A percentile compares a stretch with the other conserved stretches of the same genome.
Evolutionary conservation across 2,113 vertebrate species (phyloP).

Genomic region (Cavia porcellus): DNA sequence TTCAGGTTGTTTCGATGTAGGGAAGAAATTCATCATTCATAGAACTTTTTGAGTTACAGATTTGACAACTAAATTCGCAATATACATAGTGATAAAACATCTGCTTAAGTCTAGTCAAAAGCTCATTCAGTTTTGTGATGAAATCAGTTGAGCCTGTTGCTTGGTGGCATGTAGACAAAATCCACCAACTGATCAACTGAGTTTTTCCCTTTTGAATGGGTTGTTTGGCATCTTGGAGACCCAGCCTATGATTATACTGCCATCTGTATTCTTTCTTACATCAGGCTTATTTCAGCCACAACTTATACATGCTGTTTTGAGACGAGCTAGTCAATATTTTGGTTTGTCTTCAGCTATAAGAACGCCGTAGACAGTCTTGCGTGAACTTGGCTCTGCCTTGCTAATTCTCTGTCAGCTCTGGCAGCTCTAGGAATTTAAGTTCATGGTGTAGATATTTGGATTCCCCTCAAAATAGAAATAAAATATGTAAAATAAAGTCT

Average conservation of each 20-base stretch:
- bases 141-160: constrained; percentile 70
- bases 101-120: constrained; percentile 68
- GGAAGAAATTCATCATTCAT: constrained; percentile 57
- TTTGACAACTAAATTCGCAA: constrained; percentile 65
- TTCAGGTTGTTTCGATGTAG: constrained; percentile 57
- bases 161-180: constrained; percentile 78
- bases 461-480: constrained; percentile 85
- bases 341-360: constrained; percentile 77
- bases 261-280: constrained; percentile 81
- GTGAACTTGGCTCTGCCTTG: constrained; percentile 79
- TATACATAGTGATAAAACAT: constrained; percentile 66
- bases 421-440: constrained; percentile 81
- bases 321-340: constrained; percentile 83
- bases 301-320: constrained; percentile 74
- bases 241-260: constrained; percentile 83
- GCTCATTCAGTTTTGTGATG: constrained; percentile 61
- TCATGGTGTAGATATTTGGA: constrained; percentile 83
- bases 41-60: constrained; percentile 66
- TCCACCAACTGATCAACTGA: constrained; percentile 75
- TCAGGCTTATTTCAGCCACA: constrained; percentile 76
- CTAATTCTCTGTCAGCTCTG: constrained; percentile 82
- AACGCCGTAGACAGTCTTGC: constrained; percentile 71
- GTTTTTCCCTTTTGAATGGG: constrained; percentile 78
- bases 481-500: constrained; percentile 89
- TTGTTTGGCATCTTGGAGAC: constrained; percentile 81